Base-by-base conservation (phyloP, 2,113 vertebrate species). In the Daubentonia madagascariensis region DNA sequence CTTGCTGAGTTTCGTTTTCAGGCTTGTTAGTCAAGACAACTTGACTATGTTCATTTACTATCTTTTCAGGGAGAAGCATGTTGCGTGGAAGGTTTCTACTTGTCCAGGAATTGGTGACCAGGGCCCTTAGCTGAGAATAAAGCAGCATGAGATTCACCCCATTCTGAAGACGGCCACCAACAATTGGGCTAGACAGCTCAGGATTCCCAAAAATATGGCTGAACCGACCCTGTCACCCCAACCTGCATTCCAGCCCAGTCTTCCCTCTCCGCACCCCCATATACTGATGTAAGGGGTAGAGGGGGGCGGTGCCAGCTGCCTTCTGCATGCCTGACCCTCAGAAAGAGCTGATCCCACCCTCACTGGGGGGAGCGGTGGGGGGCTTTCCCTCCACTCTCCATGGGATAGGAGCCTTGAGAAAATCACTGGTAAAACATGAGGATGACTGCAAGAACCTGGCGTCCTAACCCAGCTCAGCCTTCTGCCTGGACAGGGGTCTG, bases 201-300 rank as follows among this genome's bases (percentile, higher is more conserved):
- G 52, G 54, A 13, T n/a, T 50, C 73, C 12, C 18, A 3, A 23
- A n/a, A 2, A 48, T 1, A 37, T 14, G 50, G 50, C 79, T 40
- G 84, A 35, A 37, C 11, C 1, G 30, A 28, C 20, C 65, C 45
- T 2, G 11, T 18, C 32, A 12, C 54, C n/a, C 20, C 10, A 7
- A 3, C 11, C 43, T 4, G 50, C 79, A 6, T 3, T 23, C 8
- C 32, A 9, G 37, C 43, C 52, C 40, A 12, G 52, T 14, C 28
- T 14, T 6, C 48, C 57, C 9, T 40, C 52, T 14, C 23, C 32
- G 45, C 28, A 6, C 32, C 5, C 5, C 5, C 1, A 1, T 78
- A 30, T 17, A 4, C 35, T 0, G 3, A 7, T 0, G 4, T 2
- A 28, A 80, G 67, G 25, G 9, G 3, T 43, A 4, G 30, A 2